Evolutionary conservation across 2,113 vertebrate species (phyloP).

Genomic region (Anguilla japonica): DNA sequence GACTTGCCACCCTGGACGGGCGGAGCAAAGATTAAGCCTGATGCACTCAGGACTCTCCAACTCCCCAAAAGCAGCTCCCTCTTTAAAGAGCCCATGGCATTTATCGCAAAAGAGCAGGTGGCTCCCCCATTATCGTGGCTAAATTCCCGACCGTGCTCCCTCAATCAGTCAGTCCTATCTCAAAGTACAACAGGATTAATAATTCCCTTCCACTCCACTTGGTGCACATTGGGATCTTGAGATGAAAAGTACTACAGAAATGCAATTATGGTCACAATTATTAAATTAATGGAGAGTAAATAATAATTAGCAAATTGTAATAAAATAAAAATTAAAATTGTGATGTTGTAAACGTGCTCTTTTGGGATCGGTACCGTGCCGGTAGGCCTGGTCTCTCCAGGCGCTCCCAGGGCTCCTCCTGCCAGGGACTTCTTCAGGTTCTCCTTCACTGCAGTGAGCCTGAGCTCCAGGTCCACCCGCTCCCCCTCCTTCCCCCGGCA

Average conservation of each 20-base stretch:
- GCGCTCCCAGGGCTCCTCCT: conserved; percentile 78
- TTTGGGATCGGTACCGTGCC: conserved; percentile 50
- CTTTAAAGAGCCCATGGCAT: too few species aligned
- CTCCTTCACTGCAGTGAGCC: conserved; percentile 88
- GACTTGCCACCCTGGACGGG: conserved; percentile 56
- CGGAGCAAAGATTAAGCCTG: conserved; percentile 6
- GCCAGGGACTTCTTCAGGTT: conserved; percentile 90
- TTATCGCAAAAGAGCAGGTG: too few species aligned
- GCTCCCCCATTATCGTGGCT: too few species aligned
- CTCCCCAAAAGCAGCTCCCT: too few species aligned
- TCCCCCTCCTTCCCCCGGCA: conserved; percentile 85
- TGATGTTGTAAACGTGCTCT: background rate
- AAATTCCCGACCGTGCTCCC: too few species aligned
- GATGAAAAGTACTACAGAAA: too few species aligned
- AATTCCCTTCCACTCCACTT: too few species aligned
- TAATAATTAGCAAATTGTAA: background rate
- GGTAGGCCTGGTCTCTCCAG: conserved; percentile 68
- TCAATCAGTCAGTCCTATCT: too few species aligned
- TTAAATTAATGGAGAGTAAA: too few species aligned
- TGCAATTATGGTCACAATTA: too few species aligned
- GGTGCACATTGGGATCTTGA: too few species aligned
- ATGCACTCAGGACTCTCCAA: background rate
- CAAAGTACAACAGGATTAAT: too few species aligned
- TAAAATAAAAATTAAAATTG: background rate
- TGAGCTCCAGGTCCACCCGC: conserved; percentile 87